Evolutionary conservation across 2,113 vertebrate species (phyloP), one percentile per base, ranked within the genome.

Genomic region (Festucalex cinctus): DNA sequence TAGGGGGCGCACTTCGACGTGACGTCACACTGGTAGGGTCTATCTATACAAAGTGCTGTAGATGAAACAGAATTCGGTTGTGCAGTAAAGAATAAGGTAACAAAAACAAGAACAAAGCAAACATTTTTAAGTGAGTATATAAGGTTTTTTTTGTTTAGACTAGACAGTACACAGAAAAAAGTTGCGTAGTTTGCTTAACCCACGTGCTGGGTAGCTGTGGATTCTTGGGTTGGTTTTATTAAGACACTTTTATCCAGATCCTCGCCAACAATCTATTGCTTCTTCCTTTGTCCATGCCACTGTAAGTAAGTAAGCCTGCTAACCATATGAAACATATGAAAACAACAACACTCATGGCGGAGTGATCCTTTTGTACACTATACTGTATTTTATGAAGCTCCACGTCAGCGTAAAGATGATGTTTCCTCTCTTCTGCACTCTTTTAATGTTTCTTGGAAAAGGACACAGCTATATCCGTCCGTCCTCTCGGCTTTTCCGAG

Each of bases 371-470:
- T 22, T 22, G 22, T 22, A 24, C 51, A 54, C 51, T 13, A n/a
- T n/a, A 13, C 22, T 26, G 51, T 54, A 54, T 54, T 54, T 54
- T 13, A 54, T 54, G 51, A 26, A 54, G 22, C 51, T 14, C 24
- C 12, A 26, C n/a, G 22, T 24, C 12, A 14, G 5, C n/a, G 24
- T 26, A 24, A 26, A 24, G 12, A 51, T 49, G 9, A 49, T 22
- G 48, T 54, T 54, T 54, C 51, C 51, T 14, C 51, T 54, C 22
- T 22, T 14, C 51, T 54, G 3, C 51, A 54, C 51, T 54, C 51
- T 54, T 54, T 24, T 13, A 57, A 32, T 32, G 24, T 57, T 57
- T 57, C 54, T 32, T 57, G 54, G 26, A 57, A 57, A 32, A 57
- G 6, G 54, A 57, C 26, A 17, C 6, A 1, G 26, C 2, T 57